Evolutionary conservation across 1,140 invertebrate genomes (phyloP).

Genomic region (Ips typographus): DNA sequence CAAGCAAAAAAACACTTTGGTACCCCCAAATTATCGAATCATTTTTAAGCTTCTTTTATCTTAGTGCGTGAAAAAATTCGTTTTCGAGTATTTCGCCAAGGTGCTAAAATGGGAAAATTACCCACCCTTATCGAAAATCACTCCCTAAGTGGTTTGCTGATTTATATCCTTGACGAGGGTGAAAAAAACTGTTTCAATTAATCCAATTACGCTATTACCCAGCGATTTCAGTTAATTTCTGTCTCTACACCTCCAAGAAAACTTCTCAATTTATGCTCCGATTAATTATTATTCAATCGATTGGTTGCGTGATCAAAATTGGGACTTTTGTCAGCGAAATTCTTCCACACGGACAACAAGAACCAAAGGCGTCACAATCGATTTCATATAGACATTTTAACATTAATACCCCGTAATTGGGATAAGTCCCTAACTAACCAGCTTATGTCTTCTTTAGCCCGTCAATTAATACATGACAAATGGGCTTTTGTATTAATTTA

Average conservation of each 20-base stretch:
- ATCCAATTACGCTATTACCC: constrained; percentile 1
- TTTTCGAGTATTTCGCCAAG: constrained; percentile 5
- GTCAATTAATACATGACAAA: no score
- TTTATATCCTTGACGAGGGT: neutral
- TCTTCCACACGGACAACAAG: no score
- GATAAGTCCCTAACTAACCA: no score
- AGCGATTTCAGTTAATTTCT: neutral
- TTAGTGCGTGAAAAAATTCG: constrained; percentile 18
- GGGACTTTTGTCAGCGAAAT: no score
- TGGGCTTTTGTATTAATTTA: no score
- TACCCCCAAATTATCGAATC: constrained; percentile 11
- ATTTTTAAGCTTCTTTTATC: constrained; percentile 5
- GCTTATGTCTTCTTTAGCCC: no score
- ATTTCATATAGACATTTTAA: no score
- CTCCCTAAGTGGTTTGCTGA: neutral
- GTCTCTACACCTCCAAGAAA: neutral
- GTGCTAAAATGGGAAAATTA: constrained; percentile 11
- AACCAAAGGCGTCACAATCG: no score
- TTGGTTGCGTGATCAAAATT: no score
- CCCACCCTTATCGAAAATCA: neutral
- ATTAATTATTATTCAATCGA: neutral
- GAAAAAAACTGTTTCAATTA: neutral
- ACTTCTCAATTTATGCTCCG: neutral
- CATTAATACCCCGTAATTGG: no score
- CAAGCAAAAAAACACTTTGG: constrained; percentile 14